These are phyloP conservation scores for Penelope pileata DNA, from an alignment of 2,113 vertebrate species.

Conservation along the genomic window DNA sequence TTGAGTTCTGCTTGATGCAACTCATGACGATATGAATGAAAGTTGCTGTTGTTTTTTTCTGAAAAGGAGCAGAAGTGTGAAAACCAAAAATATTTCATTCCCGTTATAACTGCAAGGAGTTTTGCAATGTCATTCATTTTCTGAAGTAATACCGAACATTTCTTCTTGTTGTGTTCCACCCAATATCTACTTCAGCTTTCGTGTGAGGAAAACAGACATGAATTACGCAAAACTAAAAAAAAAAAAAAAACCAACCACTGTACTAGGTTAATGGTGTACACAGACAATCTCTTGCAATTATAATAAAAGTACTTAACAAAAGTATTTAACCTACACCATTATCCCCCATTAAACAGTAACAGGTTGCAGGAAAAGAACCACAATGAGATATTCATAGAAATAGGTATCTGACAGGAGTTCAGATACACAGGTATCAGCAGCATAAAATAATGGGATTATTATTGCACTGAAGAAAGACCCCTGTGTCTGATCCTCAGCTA, in stretches of 20 bases:
- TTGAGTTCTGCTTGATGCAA: neutral
- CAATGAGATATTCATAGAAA: neutral
- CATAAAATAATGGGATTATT: neutral
- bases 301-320: neutral
- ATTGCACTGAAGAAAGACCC: neutral
- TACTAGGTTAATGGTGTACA: neutral
- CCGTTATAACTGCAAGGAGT: conserved; percentile 19
- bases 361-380: neutral
- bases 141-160: neutral
- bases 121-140: conserved; percentile 50
- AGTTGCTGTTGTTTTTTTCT: neutral
- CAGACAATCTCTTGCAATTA: neutral
- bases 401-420: neutral
- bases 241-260: neutral
- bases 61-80: neutral
- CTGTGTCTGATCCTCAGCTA: neutral
- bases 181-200: neutral
- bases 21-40: neutral
- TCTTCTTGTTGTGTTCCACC: neutral
- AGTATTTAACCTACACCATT: neutral
- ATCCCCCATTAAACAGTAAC: neutral
- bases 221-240: neutral
- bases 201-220: neutral
- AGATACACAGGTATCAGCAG: neutral
- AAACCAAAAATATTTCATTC: conserved; percentile 28